Evolutionary conservation across 2,888 invertebrate species (phyloP), one percentile per base, ranked within the genome.

Genomic region (Cataglyphis altisquamis): DNA sequence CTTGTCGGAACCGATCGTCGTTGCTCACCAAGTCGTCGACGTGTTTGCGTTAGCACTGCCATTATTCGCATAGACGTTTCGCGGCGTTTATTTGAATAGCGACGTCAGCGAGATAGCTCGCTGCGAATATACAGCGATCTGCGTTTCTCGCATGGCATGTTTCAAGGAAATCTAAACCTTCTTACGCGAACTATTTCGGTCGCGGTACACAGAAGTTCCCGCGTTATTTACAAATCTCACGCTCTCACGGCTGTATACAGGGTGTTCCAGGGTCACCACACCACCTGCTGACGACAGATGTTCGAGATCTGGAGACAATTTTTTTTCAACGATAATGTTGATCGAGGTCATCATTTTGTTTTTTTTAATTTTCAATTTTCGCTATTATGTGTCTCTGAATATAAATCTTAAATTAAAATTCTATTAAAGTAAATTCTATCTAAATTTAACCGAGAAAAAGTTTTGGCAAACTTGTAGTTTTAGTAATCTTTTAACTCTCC

Each of bases 141-240:
- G 77, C 77, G 77, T 77, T 67, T 67, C 45, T 48, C 45, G 45
- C 67, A 36, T 32, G 41, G 15, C 57, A 18, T 29, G 68, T 68
- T 78, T 57, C 68, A 78, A 78, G 77, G 77, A 78, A 68, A 78
- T 78, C 55, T 78, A 78, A 78, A 78, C 77, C 57, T 77, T 77
- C 77, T 55, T 77, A 67, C 55, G 41, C 32, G 6, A 60, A 60
- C 77, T 78, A 78, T 78, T 78, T 78, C 32, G 57, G 57, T 78
- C 77, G 48, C 57, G 64, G 18, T 57, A 57, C 57, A 78, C 52
- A 52, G 48, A 48, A 29, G 77, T 68, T 78, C 29, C 32, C 32
- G 66, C 67, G 66, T 77, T 78, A 78, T 78, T 78, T 78, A 78
- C 70, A 78, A 68, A 68, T 78, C 77, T 66, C 52, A 52, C 75